phyloP scores from a whole-genome alignment of 2,797 vertebrate species.

The Oceanodroma leucorhoa region DNA sequence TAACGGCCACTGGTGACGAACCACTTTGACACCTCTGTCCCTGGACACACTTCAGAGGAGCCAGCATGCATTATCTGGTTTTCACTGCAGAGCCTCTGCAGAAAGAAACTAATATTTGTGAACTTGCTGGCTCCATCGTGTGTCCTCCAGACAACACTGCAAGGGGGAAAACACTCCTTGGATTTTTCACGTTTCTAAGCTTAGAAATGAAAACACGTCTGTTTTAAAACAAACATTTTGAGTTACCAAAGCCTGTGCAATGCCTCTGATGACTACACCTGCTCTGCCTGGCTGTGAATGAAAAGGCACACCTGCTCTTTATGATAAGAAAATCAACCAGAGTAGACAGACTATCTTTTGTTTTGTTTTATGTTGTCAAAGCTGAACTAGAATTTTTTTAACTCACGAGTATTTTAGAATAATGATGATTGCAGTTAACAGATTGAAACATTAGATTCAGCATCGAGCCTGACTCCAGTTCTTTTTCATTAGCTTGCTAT shows the following conservation, averaged over 20 bases:
- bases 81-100: not conserved
- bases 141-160: slow-evolving; percentile 26
- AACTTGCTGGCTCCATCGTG: slow-evolving; percentile 63
- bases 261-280: not conserved
- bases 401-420: not conserved
- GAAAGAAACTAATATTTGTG: slow-evolving; percentile 7
- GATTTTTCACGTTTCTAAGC: not conserved
- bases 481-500: not conserved
- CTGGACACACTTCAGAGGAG: not conserved
- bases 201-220: not conserved
- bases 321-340: not conserved
- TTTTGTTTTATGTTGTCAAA: not conserved
- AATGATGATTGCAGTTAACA: not conserved
- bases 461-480: not conserved
- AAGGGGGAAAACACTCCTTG: not conserved
- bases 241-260: not conserved
- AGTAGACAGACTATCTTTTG: not conserved
- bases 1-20: not conserved
- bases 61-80: not conserved
- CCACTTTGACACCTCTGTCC: not conserved
- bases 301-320: not conserved
- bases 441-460: not conserved
- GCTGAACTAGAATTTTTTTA: not conserved
- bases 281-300: not conserved
- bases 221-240: not conserved